A percentile compares a stretch with the other conserved stretches of the same genome.
phyloP scores from a whole-genome alignment of 2,888 invertebrate species.

The Geotrupes spiniger region DNA sequence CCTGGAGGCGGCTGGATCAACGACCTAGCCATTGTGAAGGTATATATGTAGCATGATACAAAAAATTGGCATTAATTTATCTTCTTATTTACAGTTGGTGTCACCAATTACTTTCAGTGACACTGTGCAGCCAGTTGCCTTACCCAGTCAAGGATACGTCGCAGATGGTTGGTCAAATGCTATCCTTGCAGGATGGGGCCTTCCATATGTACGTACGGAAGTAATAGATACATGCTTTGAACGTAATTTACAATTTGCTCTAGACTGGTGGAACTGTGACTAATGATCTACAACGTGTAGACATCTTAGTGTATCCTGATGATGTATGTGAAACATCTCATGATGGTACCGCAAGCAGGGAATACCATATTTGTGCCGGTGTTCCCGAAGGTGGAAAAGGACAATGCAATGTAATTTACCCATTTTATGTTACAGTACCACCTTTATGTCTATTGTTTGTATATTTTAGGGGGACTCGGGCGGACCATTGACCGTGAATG shows the following conservation, averaged over 20 bases:
- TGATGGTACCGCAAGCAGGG: conserved; percentile 31
- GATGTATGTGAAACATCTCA: conserved; percentile 44
- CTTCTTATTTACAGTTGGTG: conserved; percentile 28
- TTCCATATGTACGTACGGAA: conserved; percentile 19
- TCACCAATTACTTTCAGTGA: conserved; percentile 26
- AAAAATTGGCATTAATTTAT: conserved; percentile 1
- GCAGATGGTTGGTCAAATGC: conserved; percentile 25
- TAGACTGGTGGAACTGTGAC: conserved; percentile 45
- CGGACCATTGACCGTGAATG: conserved; percentile 45
- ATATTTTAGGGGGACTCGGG: conserved; percentile 41
- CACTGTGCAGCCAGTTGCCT: conserved; percentile 21
- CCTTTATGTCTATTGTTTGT: conserved; percentile 7
- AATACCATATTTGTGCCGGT: conserved; percentile 50
- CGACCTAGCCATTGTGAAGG: conserved; percentile 32
- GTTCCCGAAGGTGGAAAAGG: conserved; percentile 50
- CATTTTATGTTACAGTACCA: neutral
- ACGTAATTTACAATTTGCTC: conserved; percentile 8
- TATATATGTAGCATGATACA: too few relatives aligned
- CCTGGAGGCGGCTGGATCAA: conserved; percentile 23
- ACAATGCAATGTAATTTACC: conserved; percentile 44
- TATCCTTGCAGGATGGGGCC: conserved; percentile 24
- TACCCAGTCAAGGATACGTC: conserved; percentile 26
- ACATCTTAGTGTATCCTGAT: conserved; percentile 44
- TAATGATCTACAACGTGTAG: conserved; percentile 45
- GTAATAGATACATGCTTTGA: conserved; percentile 4